Conservation (phyloP, 2,113 vertebrate species). For the Onychorhynchus coronatus region DNA sequence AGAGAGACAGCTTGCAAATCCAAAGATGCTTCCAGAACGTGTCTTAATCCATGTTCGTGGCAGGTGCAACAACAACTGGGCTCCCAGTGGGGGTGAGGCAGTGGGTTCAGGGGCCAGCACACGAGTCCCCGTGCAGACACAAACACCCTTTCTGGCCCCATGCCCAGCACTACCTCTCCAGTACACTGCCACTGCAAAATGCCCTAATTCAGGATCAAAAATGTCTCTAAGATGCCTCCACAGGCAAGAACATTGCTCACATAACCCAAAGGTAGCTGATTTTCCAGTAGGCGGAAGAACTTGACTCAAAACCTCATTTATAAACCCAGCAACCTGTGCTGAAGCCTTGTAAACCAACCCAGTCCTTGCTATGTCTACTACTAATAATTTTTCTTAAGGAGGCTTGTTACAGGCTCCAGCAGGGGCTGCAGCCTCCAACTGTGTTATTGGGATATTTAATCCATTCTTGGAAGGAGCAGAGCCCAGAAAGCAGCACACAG, state of each 20-base stretch:
- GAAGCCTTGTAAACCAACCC: neutral
- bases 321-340: neutral
- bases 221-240: neutral
- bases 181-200: neutral
- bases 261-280: neutral
- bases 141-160: neutral
- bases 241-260: neutral
- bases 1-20: neutral
- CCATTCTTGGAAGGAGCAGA: neutral
- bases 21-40: neutral
- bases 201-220: neutral
- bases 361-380: neutral
- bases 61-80: neutral
- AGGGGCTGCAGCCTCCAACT: neutral
- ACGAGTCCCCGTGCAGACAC: neutral
- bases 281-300: neutral
- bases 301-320: neutral
- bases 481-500: neutral
- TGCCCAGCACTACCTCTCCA: neutral
- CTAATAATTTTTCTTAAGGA: neutral
- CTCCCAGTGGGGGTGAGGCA: neutral
- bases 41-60: fast-evolving
- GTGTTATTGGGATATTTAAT: neutral
- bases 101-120: neutral
- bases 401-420: neutral